Evolutionary conservation across 1,140 invertebrate species (phyloP), one percentile per base, ranked within the genome.

Genomic region (Hetaerina americana): DNA sequence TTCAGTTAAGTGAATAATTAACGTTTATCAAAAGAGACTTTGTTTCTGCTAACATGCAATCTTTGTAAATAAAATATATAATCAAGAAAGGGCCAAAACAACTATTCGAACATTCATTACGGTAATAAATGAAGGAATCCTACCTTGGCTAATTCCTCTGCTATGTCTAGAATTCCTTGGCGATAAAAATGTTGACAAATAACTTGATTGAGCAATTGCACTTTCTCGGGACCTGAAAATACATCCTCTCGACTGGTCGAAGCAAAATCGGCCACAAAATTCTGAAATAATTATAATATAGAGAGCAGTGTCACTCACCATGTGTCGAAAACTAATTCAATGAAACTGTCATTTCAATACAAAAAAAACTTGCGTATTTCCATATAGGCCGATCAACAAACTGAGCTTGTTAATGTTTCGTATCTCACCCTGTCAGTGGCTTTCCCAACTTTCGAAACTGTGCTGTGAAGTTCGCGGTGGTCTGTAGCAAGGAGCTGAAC

Each of bases 381-480:
- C 27, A 24, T 68, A 68, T 68, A 1, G 22, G 66, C 66, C 24
- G 69, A 66, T 31, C 15, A 27, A 74, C 28, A 22, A 25, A 12
- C 26, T 6, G 28, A 70, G 70, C 26, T 27, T 66, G 68, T 66
- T 70, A 27, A 31, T 70, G 25, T 5, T 57, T 57, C n/a, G 18
- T 22, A 67, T 70, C 79, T 78, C 78, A 88, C 87, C 77, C 94
- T 89, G 78, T 98, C 96, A 76, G 98, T 96, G 0, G 93, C 90
- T 84, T 98, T 98, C 22, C 96, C 96, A 29, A 98, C 94, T 86
- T 96, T 95, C 0, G 95, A 98, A 0, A 99, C 95, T 70, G 93
- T 92, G 73, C 92, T 92, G 79, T 96, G 94, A 3, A 90, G 79
- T 74, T 90, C 89, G 72, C 89, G 82, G 77, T 91, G 89, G 82